Base-by-base conservation (phyloP, 2,888 invertebrate genomes). In the Agrotis exclamationis region DNA sequence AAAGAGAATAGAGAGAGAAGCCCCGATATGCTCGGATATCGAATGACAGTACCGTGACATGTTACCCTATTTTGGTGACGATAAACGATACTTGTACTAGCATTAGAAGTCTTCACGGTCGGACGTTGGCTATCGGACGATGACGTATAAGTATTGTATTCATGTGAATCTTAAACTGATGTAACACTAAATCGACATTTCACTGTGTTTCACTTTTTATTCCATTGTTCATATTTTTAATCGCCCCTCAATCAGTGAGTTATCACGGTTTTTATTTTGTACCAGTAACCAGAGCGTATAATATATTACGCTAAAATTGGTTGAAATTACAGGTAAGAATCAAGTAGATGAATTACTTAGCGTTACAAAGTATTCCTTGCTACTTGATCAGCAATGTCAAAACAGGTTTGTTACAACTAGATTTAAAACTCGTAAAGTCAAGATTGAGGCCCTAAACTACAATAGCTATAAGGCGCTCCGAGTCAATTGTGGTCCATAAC, bases 21-120 rank as follows among this genome's bases (percentile, higher is more conserved):
- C 85, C 86, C 88, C 88, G 78, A 85, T 87, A 83, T 83, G 83
- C 86, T 71, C 78, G 77, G 63, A 84, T 90, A 89, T 90, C 86
- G 81, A 70, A 83, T 91, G 75, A 84, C 90, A 77, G 82, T 86
- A 84, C 77, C 70, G 80, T 80, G 84, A 83, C 80, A 83, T 79
- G 84, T 77, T 82, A 82, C 85, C 79, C 85, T 84, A 85, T 85
- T 84, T 85, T 73, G 68, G 73, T 84, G 74, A 68, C 53, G 65
- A 66, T 70, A 85, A 79, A 74, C 63, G 67, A 82, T 80, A 82
- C 67, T 60, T 44, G 54, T 62, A 60, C 66, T 64, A 80, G 58
- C 24, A 76, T 76, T 66, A 82, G 56, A 74, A 74, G 76, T 73
- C 68, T 82, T 79, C 72, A 71, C 50, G 58, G 58, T 62, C 69